These are phyloP conservation scores for Meles meles DNA, from an alignment of 2,113 vertebrate species.

Conservation along the genomic window DNA sequence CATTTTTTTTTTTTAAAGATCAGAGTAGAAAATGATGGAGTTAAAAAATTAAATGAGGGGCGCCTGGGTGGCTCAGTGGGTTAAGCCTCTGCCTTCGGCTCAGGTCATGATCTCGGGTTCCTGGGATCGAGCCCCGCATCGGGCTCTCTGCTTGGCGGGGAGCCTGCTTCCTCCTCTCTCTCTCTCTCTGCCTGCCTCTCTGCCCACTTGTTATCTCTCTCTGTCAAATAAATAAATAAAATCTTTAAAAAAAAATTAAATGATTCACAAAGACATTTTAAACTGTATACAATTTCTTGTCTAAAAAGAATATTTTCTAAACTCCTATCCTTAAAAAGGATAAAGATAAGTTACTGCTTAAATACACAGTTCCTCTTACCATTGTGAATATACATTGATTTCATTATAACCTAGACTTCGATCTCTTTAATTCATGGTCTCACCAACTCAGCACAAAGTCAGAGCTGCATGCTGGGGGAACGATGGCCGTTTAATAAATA, in stretches of 20 bases:
- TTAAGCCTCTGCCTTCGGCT: too few relatives aligned
- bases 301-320: neutral
- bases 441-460: neutral
- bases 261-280: neutral
- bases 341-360: neutral
- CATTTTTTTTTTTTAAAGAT: neutral
- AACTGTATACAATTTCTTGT: neutral
- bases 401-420: neutral
- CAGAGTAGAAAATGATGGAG: neutral
- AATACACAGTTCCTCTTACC: neutral
- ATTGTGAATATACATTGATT: neutral
- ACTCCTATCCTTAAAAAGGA: neutral
- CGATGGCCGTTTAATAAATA: neutral
- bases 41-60: neutral
- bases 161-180: too few relatives aligned
- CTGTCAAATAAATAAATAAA: too few relatives aligned
- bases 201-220: too few relatives aligned
- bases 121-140: too few relatives aligned
- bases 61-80: too few relatives aligned
- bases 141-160: too few relatives aligned
- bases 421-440: neutral
- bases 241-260: neutral
- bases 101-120: too few relatives aligned
- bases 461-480: fast-evolving
- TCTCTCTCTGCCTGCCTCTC: too few relatives aligned